Evolutionary conservation across 1,140 invertebrate species (phyloP), one percentile per base, ranked within the genome.

Genomic region (Atta cephalotes): DNA sequence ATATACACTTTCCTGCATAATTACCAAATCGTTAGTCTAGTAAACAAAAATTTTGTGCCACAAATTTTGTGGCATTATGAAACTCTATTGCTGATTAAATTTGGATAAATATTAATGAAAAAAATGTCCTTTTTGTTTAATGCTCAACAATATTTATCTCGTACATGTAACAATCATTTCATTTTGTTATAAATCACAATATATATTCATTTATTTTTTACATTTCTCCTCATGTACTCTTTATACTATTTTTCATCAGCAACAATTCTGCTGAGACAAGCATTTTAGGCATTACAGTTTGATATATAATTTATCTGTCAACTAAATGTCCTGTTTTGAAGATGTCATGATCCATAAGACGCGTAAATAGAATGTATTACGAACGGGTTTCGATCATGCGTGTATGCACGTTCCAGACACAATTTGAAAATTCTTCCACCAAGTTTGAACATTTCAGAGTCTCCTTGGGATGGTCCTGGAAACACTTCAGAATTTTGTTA

Each of bases 401-500:
- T 7, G 92, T 87, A 60, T 95, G 93, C 88, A 93, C 87, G 81
- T 95, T 84, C 95, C 28, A 96, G 95, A 87, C 96, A 96, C 86
- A 85, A 62, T 94, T 94, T 39, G 93, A 93, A 89, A 96, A 96
- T 81, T 96, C 93, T 65, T 95, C 87, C 2, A 96, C 95, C 79
- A 96, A 92, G 66, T 93, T 92, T 3, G 95, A 93, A 93, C 96
- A 96, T 58, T 95, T 95, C 0, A 96, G 84, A 21, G 94, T 95
- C 91, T 96, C 95, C 25, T 93, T 94, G 60, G 96, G 95, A 95
- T 96, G 86, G 0, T 95, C 93, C 74, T 95, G 94, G 85, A 96
- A 96, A 82, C 96, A 96, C 81, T 96, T 94, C 3, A 96, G 87
- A 5, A 96, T 92, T 91, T 95, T 94, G 9, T 94, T 91, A 78